A percentile compares a stretch with the other conserved stretches of the same genome.
These are phyloP conservation scores for Arrhamphus sclerolepis DNA, from an alignment of 2,797 vertebrate genomes.

Conservation along the genomic window DNA sequence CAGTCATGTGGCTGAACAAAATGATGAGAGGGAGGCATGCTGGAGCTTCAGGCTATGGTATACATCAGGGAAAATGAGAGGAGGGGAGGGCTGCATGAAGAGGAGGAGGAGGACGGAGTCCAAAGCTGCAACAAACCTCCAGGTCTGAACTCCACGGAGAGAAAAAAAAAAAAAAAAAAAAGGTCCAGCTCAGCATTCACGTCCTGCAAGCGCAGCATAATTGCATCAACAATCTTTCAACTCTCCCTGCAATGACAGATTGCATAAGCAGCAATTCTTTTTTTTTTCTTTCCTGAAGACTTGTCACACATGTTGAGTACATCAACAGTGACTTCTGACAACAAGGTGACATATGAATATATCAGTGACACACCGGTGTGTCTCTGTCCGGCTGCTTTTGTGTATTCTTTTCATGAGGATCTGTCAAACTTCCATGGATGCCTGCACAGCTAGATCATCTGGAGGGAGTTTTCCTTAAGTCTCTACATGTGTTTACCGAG, in stretches of 20 bases:
- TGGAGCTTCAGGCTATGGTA: slow-evolving; percentile 27
- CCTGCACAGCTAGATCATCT: slow-evolving; percentile 2
- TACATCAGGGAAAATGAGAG: slow-evolving; percentile 14
- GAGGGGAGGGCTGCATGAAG: neutral
- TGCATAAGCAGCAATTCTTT: slow-evolving; percentile 32
- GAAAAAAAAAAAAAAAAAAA: too few relatives aligned
- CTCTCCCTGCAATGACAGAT: slow-evolving; percentile 32
- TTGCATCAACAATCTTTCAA: slow-evolving; percentile 44
- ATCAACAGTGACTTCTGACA: slow-evolving; percentile 15
- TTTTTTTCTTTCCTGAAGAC: neutral
- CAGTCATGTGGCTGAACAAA: slow-evolving; percentile 1
- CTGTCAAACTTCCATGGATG: slow-evolving; percentile 23
- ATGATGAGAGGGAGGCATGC: neutral
- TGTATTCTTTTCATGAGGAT: slow-evolving; percentile 1
- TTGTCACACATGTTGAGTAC: slow-evolving; percentile 25
- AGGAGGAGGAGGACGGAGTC: neutral
- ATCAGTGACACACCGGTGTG: neutral
- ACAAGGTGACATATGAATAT: slow-evolving; percentile 23
- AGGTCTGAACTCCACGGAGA: slow-evolving; percentile 35
- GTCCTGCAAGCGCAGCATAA: slow-evolving; percentile 37
- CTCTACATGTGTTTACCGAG: slow-evolving; percentile 45
- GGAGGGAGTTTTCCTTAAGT: slow-evolving; percentile 28
- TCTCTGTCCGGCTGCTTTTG: slow-evolving; percentile 5
- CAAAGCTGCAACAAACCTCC: slow-evolving; percentile 43
- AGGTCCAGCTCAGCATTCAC: slow-evolving; percentile 40